Evolutionary conservation across 2,113 vertebrate genomes (phyloP), one percentile per base, ranked within the genome.

Genomic region (Balaenoptera acutorostrata): DNA sequence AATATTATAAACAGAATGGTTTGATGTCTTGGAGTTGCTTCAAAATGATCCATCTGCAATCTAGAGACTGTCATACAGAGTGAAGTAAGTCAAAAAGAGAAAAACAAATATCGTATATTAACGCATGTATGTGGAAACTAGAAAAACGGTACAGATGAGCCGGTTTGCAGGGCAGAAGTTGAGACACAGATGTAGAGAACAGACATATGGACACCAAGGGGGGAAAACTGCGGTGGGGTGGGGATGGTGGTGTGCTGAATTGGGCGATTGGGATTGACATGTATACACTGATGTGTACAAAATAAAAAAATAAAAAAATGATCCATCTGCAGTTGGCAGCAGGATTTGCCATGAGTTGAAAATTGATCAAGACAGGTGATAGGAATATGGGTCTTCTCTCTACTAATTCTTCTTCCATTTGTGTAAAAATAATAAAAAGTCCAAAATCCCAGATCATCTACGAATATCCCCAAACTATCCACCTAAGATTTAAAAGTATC

Each of bases 1-100:
- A 74, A 92, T 92, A 90, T 49, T 92, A 90, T 83, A 13, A 92
- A 72, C 66, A 96, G 44, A 94, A 72, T 96, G 14, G 93, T 83
- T 86, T 25, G 27, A 5, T 66, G 31, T 46, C 46, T 55, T 93
- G 41, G 12, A 41, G 39, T 90, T 95, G 17, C 66, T 81, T 95
- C 84, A 92, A 80, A 77, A 86, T 83, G 9, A 90, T 52, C 52
- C 57, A 23, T 77, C 59, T 81, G 46, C 13, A n/a, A 41, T 41
- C 41, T 41, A 41, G 5, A 41, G 41, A 41, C 41, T 41, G 41
- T 41, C 41, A 41, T 41, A 41, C 41, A 41, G 41, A 41, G 41
- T 41, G 41, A 41, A 41, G 5, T 41, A 41, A 41, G 41, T 41
- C 41, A 5, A 41, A 41, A 41, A 41, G 41, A 41, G 41, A 41